phyloP scores from a whole-genome alignment of 1,140 invertebrate species.

The Hermetia illucens region DNA sequence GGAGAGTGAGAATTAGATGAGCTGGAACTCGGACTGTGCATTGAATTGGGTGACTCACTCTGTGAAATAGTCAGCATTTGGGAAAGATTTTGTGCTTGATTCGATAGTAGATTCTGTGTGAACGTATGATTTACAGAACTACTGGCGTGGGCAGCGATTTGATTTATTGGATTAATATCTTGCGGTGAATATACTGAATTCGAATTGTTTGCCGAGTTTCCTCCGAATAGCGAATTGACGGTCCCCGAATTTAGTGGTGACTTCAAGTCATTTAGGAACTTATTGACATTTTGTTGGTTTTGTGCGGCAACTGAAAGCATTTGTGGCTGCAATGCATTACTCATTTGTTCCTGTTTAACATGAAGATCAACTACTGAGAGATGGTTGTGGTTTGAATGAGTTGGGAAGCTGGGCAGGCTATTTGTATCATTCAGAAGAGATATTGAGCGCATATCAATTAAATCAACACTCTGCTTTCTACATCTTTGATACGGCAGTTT shows the following conservation, averaged over 20 bases:
- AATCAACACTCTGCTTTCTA: slow-evolving; percentile 22
- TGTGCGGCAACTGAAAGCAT: not conserved
- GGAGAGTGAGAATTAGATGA: slow-evolving; percentile 24
- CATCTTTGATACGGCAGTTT: slow-evolving; percentile 20
- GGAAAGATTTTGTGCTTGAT: slow-evolving; percentile 8
- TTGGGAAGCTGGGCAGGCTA: slow-evolving; percentile 21
- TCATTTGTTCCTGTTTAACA: slow-evolving; percentile 35
- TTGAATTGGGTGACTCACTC: not conserved
- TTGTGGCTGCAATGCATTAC: slow-evolving; percentile 11
- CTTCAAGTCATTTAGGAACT: slow-evolving; percentile 21
- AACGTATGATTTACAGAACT: slow-evolving; percentile 18
- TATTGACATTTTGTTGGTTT: slow-evolving; percentile 14
- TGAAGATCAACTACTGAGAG: slow-evolving; percentile 34
- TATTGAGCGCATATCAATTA: slow-evolving; percentile 14
- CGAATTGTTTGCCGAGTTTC: not conserved
- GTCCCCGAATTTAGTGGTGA: slow-evolving; percentile 1
- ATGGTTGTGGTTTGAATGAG: slow-evolving; percentile 5
- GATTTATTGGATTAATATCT: not conserved
- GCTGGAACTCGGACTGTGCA: too few species aligned
- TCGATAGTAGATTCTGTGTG: slow-evolving; percentile 8
- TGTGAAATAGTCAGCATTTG: slow-evolving; percentile 2
- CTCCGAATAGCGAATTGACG: not conserved
- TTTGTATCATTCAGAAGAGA: slow-evolving; percentile 7
- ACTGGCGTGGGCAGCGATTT: slow-evolving; percentile 10
- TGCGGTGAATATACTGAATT: not conserved